Base-by-base conservation (phyloP, 2,888 invertebrate species). In the Patella depressa region DNA sequence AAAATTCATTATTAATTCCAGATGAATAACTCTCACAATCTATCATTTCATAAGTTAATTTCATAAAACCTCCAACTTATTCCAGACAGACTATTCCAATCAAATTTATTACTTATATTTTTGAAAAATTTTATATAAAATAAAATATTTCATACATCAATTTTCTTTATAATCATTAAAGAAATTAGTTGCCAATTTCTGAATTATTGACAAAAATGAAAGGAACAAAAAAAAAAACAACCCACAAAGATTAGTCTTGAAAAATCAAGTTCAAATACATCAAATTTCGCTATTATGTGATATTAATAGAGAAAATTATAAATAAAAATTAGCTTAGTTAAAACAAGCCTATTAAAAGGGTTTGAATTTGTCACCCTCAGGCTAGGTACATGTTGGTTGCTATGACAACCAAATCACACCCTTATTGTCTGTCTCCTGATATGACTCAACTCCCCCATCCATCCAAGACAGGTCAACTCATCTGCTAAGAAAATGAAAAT, bases 271-370 rank as follows among this genome's bases (percentile, higher is more conserved):
- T 65, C 19, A 24, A 24, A 65, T 19, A 24, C 45, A 1, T 7
- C 45, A 65, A 65, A 65, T 19, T 2, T 24, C 12, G 19, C 19
- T 65, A 3, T 65, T 65, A 65, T 65, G 14, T n/a, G 24, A 65
- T 24, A 65, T 65, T 65, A 65, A 12, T 24, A 3, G 24, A 65
- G 24, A 65, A 24, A 65, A 45, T 45, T 45, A 45, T 45, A 45
- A 45, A 45, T 4, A 65, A 65, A 19, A 65, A 65, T 65, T 65
- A 65, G 65, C 65, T 15, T 24, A 65, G 19, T 24, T 65, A 24
- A 65, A 24, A 65, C 65, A 65, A 65, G 65, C 65, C 65, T 65
- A 65, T 65, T 65, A 65, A 65, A 65, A 65, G 24, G 65, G 65
- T 19, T 24, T 65, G 65, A 65, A 65, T 24, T 65, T 65, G 65